Evolutionary conservation across 1,140 invertebrate species (phyloP), one percentile per base, ranked within the genome.

Genomic region (Halictus rubicundus): DNA sequence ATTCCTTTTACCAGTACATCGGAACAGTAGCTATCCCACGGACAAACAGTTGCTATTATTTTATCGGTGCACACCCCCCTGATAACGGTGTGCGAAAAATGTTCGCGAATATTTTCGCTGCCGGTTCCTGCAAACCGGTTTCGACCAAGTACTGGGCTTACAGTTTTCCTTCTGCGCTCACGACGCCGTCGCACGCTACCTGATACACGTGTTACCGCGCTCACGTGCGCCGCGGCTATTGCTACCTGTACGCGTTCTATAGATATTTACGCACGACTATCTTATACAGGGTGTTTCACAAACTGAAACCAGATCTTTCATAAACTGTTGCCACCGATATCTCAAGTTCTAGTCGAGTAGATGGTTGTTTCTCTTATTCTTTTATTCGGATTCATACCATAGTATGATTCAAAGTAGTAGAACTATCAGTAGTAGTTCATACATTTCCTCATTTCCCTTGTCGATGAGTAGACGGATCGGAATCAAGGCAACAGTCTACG

Each of bases 141-240:
- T 46, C 23, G 21, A 46, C 4, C 46, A 14, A 57, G 25, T 39
- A 42, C 60, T 21, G 23, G 21, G 7, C n/a, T 63, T 8, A 14
- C 7, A 14, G 37, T 46, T 12, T 32, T 64, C 32, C 42, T 27
- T 21, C 19, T 23, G 42, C 12, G 63, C 27, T 32, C 19, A 16
- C 37, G n/a, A 60, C 52, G 42, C n/a, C 21, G 37, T 54, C 37
- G 27, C 23, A 54, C 27, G 68, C 42, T 69, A 68, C 19, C 23
- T 37, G 42, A 74, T 66, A 27, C 78, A 79, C 78, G 78, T 79
- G 78, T 49, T 73, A 6, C 16, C 21, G 52, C 10, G 52, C 52
- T 79, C 78, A 79, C 78, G 78, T 79, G 78, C 19, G 39, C 52
- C 21, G 9, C 12, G 21, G 12, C n/a, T 52, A 63, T 54, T 54